Percentiles rank a stretch among this genome's conserved stretches.
Evolutionary conservation across 2,888 invertebrate genomes (phyloP).

Genomic region (Epistrophe eligans): DNA sequence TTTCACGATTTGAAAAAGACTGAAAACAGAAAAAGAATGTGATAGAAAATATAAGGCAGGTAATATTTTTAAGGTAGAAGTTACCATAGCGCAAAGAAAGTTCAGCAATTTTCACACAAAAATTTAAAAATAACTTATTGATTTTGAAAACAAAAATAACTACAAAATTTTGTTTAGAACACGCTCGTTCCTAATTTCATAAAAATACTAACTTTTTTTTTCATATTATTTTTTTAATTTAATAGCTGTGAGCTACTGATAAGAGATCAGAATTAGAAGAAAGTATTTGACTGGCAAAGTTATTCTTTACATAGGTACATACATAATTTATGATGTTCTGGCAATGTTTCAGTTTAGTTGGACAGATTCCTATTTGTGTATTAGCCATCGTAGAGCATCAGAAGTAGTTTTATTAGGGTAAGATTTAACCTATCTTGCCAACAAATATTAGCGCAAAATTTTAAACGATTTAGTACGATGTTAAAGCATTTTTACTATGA

Average conservation of each 20-base stretch:
- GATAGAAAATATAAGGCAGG: not conserved
- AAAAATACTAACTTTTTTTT: constrained; percentile 37
- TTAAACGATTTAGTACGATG: no score
- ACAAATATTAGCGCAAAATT: no score
- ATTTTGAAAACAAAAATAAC: constrained; percentile 1
- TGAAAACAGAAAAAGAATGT: not conserved
- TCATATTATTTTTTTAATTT: not conserved
- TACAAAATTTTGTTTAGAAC: constrained; percentile 30
- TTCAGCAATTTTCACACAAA: not conserved
- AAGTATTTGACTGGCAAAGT: constrained; percentile 21
- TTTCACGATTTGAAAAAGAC: constrained; percentile 86
- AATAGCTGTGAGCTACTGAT: constrained; percentile 26
- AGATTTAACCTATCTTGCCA: no score
- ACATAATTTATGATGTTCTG: no score
- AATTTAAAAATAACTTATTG: constrained; percentile 20
- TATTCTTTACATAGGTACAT: not conserved
- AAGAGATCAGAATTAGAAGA: not conserved
- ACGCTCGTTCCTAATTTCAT: constrained; percentile 17
- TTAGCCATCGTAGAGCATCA: no score
- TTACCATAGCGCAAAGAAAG: not conserved
- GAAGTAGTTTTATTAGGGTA: no score
- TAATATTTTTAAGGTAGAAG: not conserved
- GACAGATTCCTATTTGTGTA: no score
- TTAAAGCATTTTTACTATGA: no score
- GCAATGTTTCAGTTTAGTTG: no score